A percentile compares a stretch with the other conserved stretches of the same genome.
Evolutionary conservation across 2,113 vertebrate species (phyloP).

Genomic region (Cheirogaleus medius): DNA sequence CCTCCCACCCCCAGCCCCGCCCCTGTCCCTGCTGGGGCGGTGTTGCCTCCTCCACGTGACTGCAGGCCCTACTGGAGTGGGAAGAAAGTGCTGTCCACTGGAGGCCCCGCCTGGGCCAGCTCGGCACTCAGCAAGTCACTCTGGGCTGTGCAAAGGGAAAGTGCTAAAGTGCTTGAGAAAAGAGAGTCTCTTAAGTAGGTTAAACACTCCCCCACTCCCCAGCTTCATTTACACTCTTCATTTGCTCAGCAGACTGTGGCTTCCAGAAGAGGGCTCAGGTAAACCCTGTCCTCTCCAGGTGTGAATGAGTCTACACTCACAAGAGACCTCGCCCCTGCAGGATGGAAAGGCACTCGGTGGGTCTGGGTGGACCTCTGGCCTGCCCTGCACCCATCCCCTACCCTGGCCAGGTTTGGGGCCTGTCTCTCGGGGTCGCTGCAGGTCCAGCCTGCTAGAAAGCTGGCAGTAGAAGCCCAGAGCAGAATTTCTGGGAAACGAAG

Average conservation of each 20-base stretch:
- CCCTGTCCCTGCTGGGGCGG: not conserved
- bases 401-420: not conserved
- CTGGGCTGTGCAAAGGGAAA: not conserved
- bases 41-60: fast-evolving
- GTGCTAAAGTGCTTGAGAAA: not conserved
- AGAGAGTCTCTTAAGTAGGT: constrained; percentile 53
- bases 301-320: not conserved
- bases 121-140: not conserved
- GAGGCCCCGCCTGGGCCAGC: fast-evolving
- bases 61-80: not conserved
- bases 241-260: constrained; percentile 44
- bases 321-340: not conserved
- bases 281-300: not conserved
- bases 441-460: constrained; percentile 31
- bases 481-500: constrained; percentile 55
- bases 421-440: not conserved
- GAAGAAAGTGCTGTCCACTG: not conserved
- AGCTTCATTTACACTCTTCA: constrained; percentile 21
- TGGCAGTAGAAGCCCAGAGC: not conserved
- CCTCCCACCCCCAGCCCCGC: too few relatives aligned
- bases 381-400: fast-evolving
- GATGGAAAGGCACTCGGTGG: not conserved
- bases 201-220: constrained; percentile 40
- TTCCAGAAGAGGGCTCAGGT: not conserved
- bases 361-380: not conserved